Evolutionary conservation across 2,888 invertebrate species (phyloP), one percentile per base, ranked within the genome.

Genomic region (Drosophila maculinotata): DNA sequence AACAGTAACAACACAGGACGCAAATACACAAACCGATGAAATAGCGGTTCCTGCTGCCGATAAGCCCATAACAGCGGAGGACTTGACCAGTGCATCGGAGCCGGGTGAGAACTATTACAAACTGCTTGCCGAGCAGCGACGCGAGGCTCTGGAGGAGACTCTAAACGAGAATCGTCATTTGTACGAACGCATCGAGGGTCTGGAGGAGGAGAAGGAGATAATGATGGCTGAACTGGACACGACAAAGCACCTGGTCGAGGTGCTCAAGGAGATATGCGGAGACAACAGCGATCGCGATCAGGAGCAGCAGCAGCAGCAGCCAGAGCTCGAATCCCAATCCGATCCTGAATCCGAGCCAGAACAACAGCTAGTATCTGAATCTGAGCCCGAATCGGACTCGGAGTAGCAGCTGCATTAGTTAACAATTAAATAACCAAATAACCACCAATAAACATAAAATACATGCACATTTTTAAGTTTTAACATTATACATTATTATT

Each of bases 91-190:
- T 36, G 94, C 94, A 58, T 93, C 93, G 57, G 93, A 93, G 31
- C 95, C 96, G 3, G 94, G 95, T 58, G 94, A 94, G 84, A 93
- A 94, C 68, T 97, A 96, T 89, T 97, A 96, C 95, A 92, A 95
- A 90, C 92, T 94, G 41, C 89, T 96, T 68, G 95, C 96, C 20
- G 96, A 95, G 89, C 95, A 94, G 82, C 93, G 96, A 63, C 93
- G 95, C 59, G 92, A 94, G 76, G 95, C 95, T 1, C 91, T 97
- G 23, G 94, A 96, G 80, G 94, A 95, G 66, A 94, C 96, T 23
- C 92, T 96, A 25, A 93, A 94, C 57, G 96, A 96, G 90, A 96
- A 96, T 91, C 93, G 93, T 64, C 93, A 93, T 74, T 87, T 94
- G 17, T 92, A 93, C 69, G 93, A 93, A 31, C 90, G 92, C 63